These are phyloP conservation scores for Halcyon leucocephala DNA, from an alignment of 2,797 vertebrate genomes.

Conservation along the genomic window DNA sequence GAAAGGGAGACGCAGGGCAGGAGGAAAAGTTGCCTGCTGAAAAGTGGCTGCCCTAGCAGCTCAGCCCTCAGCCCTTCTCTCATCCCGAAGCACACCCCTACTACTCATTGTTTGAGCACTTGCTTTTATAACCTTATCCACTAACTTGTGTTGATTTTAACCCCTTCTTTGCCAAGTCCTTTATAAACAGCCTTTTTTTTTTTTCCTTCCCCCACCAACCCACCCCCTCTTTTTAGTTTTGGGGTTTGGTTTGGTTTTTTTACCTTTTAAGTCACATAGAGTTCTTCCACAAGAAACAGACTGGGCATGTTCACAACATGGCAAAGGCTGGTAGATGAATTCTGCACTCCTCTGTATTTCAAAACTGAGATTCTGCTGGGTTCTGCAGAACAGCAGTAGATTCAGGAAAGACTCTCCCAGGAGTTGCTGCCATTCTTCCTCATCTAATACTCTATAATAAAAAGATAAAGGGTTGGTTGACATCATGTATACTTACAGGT, in stretches of 20 bases:
- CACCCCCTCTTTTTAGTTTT: not conserved
- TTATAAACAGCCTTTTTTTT: not conserved
- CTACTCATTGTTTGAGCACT: not conserved
- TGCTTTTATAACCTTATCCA: not conserved
- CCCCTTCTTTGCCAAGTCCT: not conserved
- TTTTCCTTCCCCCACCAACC: not conserved
- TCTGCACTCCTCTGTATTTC: not conserved
- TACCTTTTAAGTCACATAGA: not conserved
- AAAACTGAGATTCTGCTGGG: not conserved
- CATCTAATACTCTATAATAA: not conserved
- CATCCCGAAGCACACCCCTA: not conserved
- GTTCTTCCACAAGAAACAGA: not conserved
- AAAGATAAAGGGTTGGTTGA: not conserved
- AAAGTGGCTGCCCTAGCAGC: not conserved
- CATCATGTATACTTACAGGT: not conserved
- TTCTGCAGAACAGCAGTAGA: not conserved
- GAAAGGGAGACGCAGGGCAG: not conserved
- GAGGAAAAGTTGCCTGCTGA: not conserved
- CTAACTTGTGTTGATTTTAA: not conserved
- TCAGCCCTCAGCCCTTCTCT: not conserved
- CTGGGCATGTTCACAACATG: fast-evolving
- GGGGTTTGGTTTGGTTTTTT: not conserved
- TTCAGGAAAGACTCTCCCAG: not conserved
- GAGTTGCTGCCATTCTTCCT: not conserved
- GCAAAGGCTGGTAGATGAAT: not conserved